Base-by-base conservation (phyloP, 30 jellyfish, hydroid and myxozoan species). In the Hydractinia symbiolongicarpus region DNA sequence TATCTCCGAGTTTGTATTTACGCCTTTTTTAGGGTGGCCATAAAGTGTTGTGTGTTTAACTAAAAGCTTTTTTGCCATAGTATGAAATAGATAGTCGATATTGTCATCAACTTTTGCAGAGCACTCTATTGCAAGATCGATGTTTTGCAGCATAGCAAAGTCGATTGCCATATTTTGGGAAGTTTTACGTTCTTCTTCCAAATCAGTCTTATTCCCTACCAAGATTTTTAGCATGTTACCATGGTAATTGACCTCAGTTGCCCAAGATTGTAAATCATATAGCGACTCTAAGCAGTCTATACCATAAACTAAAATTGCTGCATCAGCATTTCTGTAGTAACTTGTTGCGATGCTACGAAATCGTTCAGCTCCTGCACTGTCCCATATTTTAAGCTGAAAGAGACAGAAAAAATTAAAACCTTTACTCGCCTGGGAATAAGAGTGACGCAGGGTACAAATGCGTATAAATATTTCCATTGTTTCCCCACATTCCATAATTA, bases 311-410 rank as follows among this genome's bases (percentile, higher is more conserved):
- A 91, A 16, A 30, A 91, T 83, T 52, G 98, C 98, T 16, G 96
- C 98, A 75, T 91, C 98, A 6, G 98, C 94, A 70, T 86, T 91
- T 78, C 98, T 66, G 84, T 86, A 91, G 72, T 91, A 91, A 57
- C 98, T 91, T 53, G 96, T 62, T 52, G 98, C 84, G 13, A 91
- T 15, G 58, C 98, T 82, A 51, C 81, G 83, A 84, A 86, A 91
- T 21, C 96, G 88, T 80, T 91, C 98, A 49, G 85, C 87, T 6
- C 98, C 98, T 21, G 98, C 98, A 70, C 98, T 91, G 82, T 91
- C 98, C 98, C 98, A 91, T 4, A 91, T 87, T 75, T 91, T 91
- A 64, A 91, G 77, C 98, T 91, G 72, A 53, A 75, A 51, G 40
- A 16, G 1, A 58, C 15, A 30, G 44, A 30, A 30, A 30, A 30